phyloP scores from a whole-genome alignment of 2,113 vertebrate genomes.

The Gymnocephalus cernua region DNA sequence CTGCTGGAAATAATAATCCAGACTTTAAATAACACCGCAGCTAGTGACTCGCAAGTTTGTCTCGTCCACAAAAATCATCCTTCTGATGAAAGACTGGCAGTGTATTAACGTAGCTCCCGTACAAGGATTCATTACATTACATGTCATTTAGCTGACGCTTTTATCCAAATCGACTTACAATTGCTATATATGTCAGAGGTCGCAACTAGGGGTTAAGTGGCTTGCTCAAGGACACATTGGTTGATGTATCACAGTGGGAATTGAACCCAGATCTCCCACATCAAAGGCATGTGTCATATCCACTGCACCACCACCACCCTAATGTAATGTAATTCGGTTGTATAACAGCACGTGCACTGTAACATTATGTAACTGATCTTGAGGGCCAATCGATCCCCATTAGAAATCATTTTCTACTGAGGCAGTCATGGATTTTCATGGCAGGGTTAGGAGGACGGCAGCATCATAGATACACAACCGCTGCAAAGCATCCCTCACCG shows the following conservation, averaged over 20 bases:
- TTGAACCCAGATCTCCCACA: too few relatives aligned
- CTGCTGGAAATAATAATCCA: constrained; percentile 28
- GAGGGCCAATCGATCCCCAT: constrained; percentile 32
- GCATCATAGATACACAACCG: not conserved
- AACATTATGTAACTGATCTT: constrained; percentile 50
- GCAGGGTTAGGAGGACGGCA: constrained; percentile 9
- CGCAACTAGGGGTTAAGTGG: too few relatives aligned
- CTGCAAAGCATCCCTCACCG: not conserved
- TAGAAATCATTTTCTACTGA: constrained; percentile 34
- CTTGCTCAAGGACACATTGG: too few relatives aligned
- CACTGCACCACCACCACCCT: too few relatives aligned
- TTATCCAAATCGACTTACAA: too few relatives aligned
- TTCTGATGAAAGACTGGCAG: not conserved
- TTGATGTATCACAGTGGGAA: too few relatives aligned
- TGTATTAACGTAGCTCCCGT: not conserved
- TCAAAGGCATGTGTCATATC: too few relatives aligned
- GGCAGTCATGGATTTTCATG: not conserved
- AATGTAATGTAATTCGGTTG: too few relatives aligned
- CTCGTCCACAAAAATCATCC: not conserved
- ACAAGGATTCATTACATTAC: too few relatives aligned
- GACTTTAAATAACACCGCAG: constrained; percentile 14
- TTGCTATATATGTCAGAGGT: too few relatives aligned
- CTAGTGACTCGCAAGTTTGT: not conserved
- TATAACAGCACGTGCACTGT: constrained; percentile 28
- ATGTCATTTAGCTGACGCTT: too few relatives aligned